phyloP scores from a whole-genome alignment of 2,888 invertebrate species.

The Prionchulus punctatus region DNA sequence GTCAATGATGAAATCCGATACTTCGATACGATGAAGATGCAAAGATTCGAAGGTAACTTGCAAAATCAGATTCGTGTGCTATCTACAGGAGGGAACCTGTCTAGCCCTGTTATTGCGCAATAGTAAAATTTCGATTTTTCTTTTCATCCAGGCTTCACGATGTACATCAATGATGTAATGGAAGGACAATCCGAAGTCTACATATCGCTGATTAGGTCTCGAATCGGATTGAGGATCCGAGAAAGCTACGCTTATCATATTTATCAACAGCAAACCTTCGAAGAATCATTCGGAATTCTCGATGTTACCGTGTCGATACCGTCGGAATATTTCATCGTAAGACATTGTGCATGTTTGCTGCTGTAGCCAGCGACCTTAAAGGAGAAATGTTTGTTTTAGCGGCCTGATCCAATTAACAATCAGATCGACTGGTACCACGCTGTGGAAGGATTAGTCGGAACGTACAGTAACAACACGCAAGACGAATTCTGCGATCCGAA shows the following conservation, averaged over 20 bases:
- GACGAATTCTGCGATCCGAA: not conserved
- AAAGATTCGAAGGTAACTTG: conserved; percentile 21
- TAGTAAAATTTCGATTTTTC: not conserved
- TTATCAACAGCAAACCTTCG: conserved; percentile 20
- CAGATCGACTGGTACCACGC: not conserved
- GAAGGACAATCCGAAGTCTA: conserved; percentile 29
- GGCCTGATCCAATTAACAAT: not conserved
- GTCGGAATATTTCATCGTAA: conserved; percentile 8
- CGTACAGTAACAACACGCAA: not conserved
- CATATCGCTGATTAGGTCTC: conserved; percentile 26
- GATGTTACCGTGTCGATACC: conserved; percentile 20
- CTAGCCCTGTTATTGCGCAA: too few species aligned
- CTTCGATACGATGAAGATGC: conserved; percentile 28
- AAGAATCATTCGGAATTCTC: conserved; percentile 27
- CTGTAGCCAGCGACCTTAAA: too few species aligned
- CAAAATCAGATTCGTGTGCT: not conserved
- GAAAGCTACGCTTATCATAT: conserved; percentile 27
- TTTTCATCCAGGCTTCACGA: conserved; percentile 19
- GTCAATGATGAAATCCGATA: conserved; percentile 28
- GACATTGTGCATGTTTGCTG: too few species aligned
- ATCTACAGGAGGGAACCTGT: not conserved
- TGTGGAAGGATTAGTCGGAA: not conserved
- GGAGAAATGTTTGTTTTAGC: too few species aligned
- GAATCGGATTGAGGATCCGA: conserved; percentile 25
- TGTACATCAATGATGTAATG: conserved; percentile 29